phyloP scores from a whole-genome alignment of 2,797 vertebrate species.

The Falco novaeseelandiae region DNA sequence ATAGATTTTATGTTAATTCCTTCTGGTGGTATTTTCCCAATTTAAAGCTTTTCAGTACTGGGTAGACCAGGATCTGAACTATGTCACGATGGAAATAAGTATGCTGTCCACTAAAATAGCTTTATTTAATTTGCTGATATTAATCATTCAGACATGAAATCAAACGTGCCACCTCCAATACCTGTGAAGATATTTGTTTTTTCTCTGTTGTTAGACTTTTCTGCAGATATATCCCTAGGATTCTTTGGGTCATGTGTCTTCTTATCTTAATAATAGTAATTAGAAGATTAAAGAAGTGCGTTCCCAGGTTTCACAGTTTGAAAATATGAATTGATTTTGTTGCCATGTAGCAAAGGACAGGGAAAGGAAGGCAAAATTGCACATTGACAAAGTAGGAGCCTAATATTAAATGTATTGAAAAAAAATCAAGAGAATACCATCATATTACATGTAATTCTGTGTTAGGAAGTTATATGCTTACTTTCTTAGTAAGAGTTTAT shows the following conservation, averaged over 20 bases:
- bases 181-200: neutral
- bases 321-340: neutral
- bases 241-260: neutral
- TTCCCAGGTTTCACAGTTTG: neutral
- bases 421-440: neutral
- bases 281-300: neutral
- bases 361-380: neutral
- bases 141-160: neutral
- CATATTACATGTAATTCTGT: rapidly evolving
- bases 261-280: neutral
- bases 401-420: neutral
- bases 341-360: neutral
- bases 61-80: neutral
- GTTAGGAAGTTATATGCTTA: neutral
- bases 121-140: neutral
- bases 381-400: neutral
- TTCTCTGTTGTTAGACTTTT: neutral
- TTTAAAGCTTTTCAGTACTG: neutral
- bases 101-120: neutral
- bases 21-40: neutral
- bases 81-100: neutral
- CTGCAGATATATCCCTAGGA: neutral
- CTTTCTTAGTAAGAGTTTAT: neutral
- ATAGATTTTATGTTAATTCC: neutral
- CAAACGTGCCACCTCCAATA: neutral